Evolutionary conservation across 2,113 vertebrate genomes (phyloP), one percentile per base, ranked within the genome.

Genomic region (Machaerirhynchus nigripectus): DNA sequence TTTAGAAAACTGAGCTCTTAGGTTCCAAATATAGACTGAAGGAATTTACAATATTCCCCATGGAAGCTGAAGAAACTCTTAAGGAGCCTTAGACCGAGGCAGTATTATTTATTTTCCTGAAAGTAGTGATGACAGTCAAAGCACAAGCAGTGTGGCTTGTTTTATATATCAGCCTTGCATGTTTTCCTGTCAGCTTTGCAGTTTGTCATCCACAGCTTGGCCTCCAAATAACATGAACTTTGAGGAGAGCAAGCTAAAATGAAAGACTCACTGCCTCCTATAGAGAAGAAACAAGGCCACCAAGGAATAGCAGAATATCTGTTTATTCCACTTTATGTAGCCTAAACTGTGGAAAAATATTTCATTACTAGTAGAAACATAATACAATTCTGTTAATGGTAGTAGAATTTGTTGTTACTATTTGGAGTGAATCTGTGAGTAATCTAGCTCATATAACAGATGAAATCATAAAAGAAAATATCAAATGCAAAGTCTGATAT

Each of bases 191-290:
- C 96, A 95, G 73, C 92, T 93, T 87, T 87, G 85, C 59, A 73
- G 79, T 85, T 96, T 95, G 90, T 89, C 94, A 96, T 67, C 89
- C 83, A 49, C 91, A 93, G 89, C 70, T 95, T 77, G 93, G 91
- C 84, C 76, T 92, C 82, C 76, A 81, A 93, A 92, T 53, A 79
- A 80, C 86, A 76, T 33, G 86, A 90, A 94, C 95, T 94, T 68
- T 71, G 90, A 84, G 88, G 92, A 95, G 76, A 93, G 85, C 76
- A n/a, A 42, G 64, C 83, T 89, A 87, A 84, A 91, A 94, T 68
- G 80, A 92, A 85, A 96, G 75, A 68, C 82, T 89, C 67, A 13
- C 87, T 84, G 89, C 77, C 71, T 93, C 61, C 87, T 44, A 35
- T 0, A 20, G 27, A 87, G 91, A 61, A 86, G 77, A 87, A 90